Percentiles rank a stretch among this genome's conserved stretches.
Evolutionary conservation across 2,888 invertebrate species (phyloP).

Genomic region (Andrena bucephala): DNA sequence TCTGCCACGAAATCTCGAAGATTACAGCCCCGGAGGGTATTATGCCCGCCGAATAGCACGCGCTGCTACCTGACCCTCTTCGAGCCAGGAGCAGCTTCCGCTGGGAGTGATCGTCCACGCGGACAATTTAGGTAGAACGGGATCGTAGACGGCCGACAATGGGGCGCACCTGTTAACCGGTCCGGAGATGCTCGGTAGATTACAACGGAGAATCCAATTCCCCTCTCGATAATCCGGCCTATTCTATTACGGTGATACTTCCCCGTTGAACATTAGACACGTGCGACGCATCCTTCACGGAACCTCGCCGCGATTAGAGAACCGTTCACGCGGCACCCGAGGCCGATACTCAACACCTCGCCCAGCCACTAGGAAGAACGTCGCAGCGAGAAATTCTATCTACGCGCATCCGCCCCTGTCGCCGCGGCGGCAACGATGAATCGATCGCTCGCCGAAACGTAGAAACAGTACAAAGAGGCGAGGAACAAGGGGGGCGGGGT

Average conservation of each 20-base stretch:
- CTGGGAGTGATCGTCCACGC: slow-evolving; percentile 26
- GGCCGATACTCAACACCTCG: slow-evolving; percentile 23
- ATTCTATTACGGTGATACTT: slow-evolving; percentile 34
- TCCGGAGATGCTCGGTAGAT: slow-evolving; percentile 47
- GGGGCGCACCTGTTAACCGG: slow-evolving; percentile 61
- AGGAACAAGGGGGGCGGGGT: neutral
- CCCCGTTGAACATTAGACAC: slow-evolving; percentile 44
- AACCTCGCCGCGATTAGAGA: neutral
- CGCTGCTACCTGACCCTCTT: slow-evolving; percentile 44
- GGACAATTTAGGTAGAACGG: neutral
- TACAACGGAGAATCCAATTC: slow-evolving; percentile 47
- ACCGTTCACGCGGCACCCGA: neutral
- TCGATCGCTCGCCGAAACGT: slow-evolving; percentile 32
- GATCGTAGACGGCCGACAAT: slow-evolving; percentile 30
- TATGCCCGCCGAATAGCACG: slow-evolving; percentile 28
- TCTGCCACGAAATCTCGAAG: slow-evolving; percentile 3
- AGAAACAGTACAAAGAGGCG: slow-evolving; percentile 42
- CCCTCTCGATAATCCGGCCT: slow-evolving; percentile 24
- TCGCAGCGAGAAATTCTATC: slow-evolving; percentile 17
- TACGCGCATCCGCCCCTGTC: neutral
- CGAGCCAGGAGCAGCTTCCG: neutral
- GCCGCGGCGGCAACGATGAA: slow-evolving; percentile 1
- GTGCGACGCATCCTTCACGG: slow-evolving; percentile 34
- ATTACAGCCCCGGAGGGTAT: slow-evolving; percentile 30
- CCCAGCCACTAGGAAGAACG: slow-evolving; percentile 5